phyloP scores from a whole-genome alignment of 2,113 vertebrate species.

The Myiozetetes cayanensis region DNA sequence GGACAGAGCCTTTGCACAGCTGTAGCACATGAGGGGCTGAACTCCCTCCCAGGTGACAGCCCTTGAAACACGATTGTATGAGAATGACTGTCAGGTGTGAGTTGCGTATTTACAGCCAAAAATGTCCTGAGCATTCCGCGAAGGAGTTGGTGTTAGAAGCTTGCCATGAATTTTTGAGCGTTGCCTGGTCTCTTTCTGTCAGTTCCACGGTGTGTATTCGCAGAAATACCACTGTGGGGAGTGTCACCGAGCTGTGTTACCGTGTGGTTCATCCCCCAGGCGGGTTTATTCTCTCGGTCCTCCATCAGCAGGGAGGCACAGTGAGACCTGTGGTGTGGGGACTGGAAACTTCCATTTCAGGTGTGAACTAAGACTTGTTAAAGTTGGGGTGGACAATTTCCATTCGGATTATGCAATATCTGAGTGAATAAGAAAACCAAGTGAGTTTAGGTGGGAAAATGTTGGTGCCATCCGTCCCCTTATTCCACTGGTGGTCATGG shows the following conservation, averaged over 20 bases:
- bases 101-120: not conserved
- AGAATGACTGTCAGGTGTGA: not conserved
- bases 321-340: not conserved
- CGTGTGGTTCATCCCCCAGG: not conserved
- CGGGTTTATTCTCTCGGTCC: not conserved
- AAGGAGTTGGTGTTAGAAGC: not conserved
- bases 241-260: not conserved
- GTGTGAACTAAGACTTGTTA: not conserved
- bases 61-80: not conserved
- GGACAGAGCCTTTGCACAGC: not conserved
- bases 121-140: rapidly evolving
- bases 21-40: not conserved
- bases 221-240: not conserved
- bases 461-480: not conserved
- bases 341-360: not conserved
- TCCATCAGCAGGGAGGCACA: rapidly evolving
- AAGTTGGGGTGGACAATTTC: not conserved
- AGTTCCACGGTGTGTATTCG: not conserved
- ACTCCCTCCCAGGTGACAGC: not conserved
- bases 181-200: not conserved
- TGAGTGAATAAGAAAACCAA: not conserved
- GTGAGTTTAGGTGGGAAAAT: not conserved
- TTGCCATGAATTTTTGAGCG: not conserved
- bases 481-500: not conserved
- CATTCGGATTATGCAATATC: not conserved